Conservation (phyloP, 2,113 vertebrate species). For the Petroica traversi region DNA sequence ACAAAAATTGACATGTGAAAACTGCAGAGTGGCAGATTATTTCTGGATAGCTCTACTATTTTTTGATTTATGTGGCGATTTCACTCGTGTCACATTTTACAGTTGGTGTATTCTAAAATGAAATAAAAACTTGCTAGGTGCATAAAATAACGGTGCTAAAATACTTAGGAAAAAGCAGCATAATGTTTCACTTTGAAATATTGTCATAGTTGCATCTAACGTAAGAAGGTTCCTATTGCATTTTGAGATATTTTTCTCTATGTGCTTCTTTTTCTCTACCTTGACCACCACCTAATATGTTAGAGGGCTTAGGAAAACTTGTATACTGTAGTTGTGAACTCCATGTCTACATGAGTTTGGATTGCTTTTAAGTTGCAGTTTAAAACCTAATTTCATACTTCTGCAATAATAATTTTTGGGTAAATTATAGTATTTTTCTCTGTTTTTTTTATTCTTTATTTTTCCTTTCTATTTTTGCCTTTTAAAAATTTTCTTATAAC, state of each 20-base stretch:
- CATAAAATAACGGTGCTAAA: neutral
- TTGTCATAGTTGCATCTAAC: neutral
- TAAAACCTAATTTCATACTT: neutral
- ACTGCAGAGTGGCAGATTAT: neutral
- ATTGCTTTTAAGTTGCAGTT: neutral
- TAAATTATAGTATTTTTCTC: neutral
- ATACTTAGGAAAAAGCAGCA: neutral
- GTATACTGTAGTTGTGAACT: neutral
- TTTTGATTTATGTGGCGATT: neutral
- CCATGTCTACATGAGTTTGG: neutral
- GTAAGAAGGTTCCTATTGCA: neutral
- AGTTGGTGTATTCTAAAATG: neutral
- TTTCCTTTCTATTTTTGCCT: neutral
- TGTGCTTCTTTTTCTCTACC: neutral
- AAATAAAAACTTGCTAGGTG: neutral
- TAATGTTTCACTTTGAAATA: neutral
- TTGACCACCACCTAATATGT: neutral
- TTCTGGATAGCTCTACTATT: neutral
- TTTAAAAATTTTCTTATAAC: neutral
- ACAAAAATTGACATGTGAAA: neutral
- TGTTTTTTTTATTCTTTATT: neutral
- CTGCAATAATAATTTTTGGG: neutral
- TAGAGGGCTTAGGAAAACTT: neutral
- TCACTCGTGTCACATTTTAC: rapidly evolving
- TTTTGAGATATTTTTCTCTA: neutral